phyloP scores from a whole-genome alignment of 2,888 invertebrate species.

The Orchestes rusci region DNA sequence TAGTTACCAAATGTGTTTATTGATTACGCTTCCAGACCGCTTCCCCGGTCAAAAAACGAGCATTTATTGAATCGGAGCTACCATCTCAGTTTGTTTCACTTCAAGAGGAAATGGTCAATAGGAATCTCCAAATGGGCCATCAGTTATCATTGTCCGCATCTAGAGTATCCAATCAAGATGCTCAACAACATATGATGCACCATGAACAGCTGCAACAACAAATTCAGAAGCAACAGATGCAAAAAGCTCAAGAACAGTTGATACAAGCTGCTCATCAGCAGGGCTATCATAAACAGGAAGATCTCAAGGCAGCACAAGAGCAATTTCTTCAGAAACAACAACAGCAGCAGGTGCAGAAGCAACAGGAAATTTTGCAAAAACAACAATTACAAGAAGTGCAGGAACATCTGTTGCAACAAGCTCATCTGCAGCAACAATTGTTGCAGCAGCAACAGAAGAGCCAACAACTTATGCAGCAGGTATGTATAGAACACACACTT shows the following conservation, averaged over 20 bases:
- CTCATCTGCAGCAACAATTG: neutral
- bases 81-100: conserved; percentile 24
- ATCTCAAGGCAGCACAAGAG: neutral
- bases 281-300: no score
- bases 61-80: conserved; percentile 48
- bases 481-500: neutral
- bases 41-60: conserved; percentile 59
- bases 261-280: no score
- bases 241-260: conserved; percentile 3
- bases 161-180: neutral
- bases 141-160: conserved; percentile 8
- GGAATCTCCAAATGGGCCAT: conserved; percentile 23
- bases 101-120: conserved; percentile 27
- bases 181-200: conserved; percentile 1
- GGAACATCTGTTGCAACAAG: conserved; percentile 3
- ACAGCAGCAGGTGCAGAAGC: conserved; percentile 1
- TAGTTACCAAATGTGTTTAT: no score
- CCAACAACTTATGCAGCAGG: neutral
- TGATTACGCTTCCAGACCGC: conserved; percentile 36
- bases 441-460: conserved; percentile 1
- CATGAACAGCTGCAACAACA: conserved; percentile 11
- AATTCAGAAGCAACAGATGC: conserved; percentile 10
- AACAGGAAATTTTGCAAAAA: no score
- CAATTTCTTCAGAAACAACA: conserved; percentile 1
- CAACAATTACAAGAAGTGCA: neutral